Evolutionary conservation across 2,888 invertebrate genomes (phyloP), one percentile per base, ranked within the genome.

Genomic region (Hirtodrosophila cameraria): DNA sequence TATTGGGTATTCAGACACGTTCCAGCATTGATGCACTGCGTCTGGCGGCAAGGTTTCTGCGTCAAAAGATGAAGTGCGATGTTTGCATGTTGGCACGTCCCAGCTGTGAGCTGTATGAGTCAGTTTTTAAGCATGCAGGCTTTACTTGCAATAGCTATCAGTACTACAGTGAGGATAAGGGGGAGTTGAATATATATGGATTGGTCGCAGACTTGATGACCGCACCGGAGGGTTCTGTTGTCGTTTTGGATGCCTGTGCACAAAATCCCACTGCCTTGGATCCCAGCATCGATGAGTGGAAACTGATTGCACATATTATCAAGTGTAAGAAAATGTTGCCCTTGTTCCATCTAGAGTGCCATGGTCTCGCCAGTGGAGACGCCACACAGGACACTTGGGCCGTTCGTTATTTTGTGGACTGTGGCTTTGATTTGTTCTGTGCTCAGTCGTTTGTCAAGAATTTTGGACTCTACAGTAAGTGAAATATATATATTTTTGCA

Each of bases 311-410:
- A 8, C 71, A 74, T 43, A 64, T 75, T 42, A 48, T 74, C 18
- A 71, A 53, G 57, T 76, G 75, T 54, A 78, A 71, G 59, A 70
- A 71, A 46, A 54, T 78, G 63, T 13, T 74, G 16, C 71, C 75
- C 1, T 7, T 78, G 1, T 75, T 78, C 13, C 58, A 71, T 53
- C n/a, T 76, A 48, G 71, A 71, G 0, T 38, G 41, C 0, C 78
- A 71, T 20, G 75, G 78, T 1, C 15, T 76, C 6, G 66, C 59
- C 36, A 64, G 45, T 9, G 71, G 78, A 0, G 45, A 75, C 39
- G 11, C 31, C 5, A 8, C 7, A 1, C 42, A 57, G 30, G 64
- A 76, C 31, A 39, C 61, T 9, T 76, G 75, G 78, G 50, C 70
- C 1, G 54, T 77, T 5, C 70, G 74, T 5, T 70, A 59, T 27